Percentiles rank a stretch among this genome's conserved stretches.
Evolutionary conservation across 2,113 vertebrate genomes (phyloP).

Genomic region (Deroptyus accipitrinus): DNA sequence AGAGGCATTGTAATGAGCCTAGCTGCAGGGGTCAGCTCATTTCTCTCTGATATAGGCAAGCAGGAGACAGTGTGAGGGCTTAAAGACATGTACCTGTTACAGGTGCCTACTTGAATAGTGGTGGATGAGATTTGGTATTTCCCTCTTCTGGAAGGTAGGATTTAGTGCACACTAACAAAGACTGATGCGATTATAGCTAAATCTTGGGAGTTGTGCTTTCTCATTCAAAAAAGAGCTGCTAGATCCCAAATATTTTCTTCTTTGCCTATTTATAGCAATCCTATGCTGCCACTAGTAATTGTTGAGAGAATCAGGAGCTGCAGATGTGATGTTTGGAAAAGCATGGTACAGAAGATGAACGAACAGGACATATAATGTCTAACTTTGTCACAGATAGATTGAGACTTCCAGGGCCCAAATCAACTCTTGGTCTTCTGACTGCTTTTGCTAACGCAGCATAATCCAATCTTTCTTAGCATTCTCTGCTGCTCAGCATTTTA

Average conservation of each 20-base stretch:
- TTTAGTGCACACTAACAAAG: not conserved
- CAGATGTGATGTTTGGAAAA: not conserved
- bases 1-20: not conserved
- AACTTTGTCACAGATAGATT: not conserved
- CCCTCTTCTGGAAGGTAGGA: not conserved
- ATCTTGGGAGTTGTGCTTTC: not conserved
- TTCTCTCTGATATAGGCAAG: not conserved
- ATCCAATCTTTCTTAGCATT: not conserved
- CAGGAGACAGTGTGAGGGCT: not conserved
- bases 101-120: not conserved
- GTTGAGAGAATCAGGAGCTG: not conserved
- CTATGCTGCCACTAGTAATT: not conserved
- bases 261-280: not conserved
- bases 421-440: not conserved
- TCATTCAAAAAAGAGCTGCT: not conserved
- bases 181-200: not conserved
- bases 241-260: not conserved
- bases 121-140: not conserved
- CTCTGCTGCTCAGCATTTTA: slow-evolving; percentile 6
- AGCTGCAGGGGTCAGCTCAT: not conserved
- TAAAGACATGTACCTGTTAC: rapidly evolving
- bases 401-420: not conserved
- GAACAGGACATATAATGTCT: not conserved
- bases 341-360: not conserved
- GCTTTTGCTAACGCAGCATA: not conserved